Conservation (phyloP, 2,888 invertebrate species). For the Lissocephala sabroskyi region DNA sequence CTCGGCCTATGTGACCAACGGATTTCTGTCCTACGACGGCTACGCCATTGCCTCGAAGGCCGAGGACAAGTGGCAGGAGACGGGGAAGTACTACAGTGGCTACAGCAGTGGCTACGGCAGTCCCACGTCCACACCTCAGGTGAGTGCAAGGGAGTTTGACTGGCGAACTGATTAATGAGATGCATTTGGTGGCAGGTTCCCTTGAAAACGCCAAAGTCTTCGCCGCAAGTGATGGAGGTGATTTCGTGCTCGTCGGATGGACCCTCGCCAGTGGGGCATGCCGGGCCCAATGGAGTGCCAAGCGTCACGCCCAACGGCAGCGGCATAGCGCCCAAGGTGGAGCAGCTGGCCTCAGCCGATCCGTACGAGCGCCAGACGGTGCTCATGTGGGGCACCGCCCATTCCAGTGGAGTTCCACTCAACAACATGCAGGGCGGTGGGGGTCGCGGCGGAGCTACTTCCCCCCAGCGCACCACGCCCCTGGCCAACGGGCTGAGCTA, state of each 20-base stretch:
- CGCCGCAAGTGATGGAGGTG: conserved; percentile 72
- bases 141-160: conserved; percentile 23
- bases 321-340: conserved; percentile 69
- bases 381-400: conserved; percentile 89
- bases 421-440: conserved; percentile 61
- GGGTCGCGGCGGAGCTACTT: conserved; percentile 65
- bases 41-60: conserved; percentile 74
- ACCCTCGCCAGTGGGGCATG: conserved; percentile 67
- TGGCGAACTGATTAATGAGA: background rate
- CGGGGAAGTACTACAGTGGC: conserved; percentile 74
- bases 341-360: conserved; percentile 63
- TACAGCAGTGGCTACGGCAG: conserved; percentile 72
- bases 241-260: conserved; percentile 72
- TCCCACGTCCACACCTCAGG: conserved; percentile 71
- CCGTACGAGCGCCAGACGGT: conserved; percentile 85
- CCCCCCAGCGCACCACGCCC: conserved; percentile 68
- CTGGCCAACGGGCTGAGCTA: conserved; percentile 69
- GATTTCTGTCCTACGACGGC: conserved; percentile 80
- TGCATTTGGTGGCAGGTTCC: conserved; percentile 56
- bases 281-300: conserved; percentile 15
- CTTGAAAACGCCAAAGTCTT: conserved; percentile 72
- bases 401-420: conserved; percentile 71
- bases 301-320: conserved; percentile 43
- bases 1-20: conserved; percentile 82
- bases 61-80: conserved; percentile 73